A percentile compares a stretch with the other conserved stretches of the same genome.
Conservation (phyloP, 2,113 vertebrate genomes). For the Oreotrochilus melanogaster region DNA sequence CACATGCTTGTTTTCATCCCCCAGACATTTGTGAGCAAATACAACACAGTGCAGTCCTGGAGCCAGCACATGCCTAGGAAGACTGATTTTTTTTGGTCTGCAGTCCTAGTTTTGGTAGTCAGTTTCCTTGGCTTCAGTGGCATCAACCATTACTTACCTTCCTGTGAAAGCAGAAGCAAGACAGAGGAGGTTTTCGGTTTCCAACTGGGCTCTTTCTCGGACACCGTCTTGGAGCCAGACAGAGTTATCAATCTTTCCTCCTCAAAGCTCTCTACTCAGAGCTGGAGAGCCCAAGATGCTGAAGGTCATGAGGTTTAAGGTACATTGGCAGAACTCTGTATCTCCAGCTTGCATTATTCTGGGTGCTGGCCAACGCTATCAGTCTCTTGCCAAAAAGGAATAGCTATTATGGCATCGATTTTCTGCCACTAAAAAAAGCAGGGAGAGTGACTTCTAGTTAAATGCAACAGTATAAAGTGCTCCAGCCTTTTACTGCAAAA, state of each 20-base stretch:
- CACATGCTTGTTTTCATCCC: background rate
- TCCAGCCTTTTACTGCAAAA: conserved; percentile 28
- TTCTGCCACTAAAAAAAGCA: conserved; percentile 41
- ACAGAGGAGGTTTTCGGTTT: conserved; percentile 30
- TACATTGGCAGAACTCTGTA: conserved; percentile 62
- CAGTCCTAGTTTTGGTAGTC: background rate
- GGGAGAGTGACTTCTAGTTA: conserved; percentile 63
- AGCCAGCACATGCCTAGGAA: background rate
- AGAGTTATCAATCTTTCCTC: conserved; percentile 57
- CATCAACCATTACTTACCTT: conserved; percentile 51
- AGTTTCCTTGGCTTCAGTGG: background rate
- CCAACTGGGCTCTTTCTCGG: conserved; percentile 38
- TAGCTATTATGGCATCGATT: conserved; percentile 72
- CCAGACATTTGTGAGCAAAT: background rate
- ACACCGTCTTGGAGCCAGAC: background rate
- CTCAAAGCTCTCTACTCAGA: background rate
- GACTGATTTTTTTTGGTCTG: conserved; percentile 3
- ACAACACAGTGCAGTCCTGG: background rate
- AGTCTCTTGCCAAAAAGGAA: conserved; percentile 71
- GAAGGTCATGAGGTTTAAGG: conserved; percentile 69
- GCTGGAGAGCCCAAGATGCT: conserved; percentile 53
- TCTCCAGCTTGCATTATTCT: conserved; percentile 60
- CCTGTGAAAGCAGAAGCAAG: conserved; percentile 33
- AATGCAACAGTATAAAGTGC: conserved; percentile 52
- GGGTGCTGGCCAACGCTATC: conserved; percentile 60